A percentile compares a stretch with the other conserved stretches of the same genome.
phyloP scores from a whole-genome alignment of 2,113 vertebrate genomes.

The Parotia lawesii region DNA sequence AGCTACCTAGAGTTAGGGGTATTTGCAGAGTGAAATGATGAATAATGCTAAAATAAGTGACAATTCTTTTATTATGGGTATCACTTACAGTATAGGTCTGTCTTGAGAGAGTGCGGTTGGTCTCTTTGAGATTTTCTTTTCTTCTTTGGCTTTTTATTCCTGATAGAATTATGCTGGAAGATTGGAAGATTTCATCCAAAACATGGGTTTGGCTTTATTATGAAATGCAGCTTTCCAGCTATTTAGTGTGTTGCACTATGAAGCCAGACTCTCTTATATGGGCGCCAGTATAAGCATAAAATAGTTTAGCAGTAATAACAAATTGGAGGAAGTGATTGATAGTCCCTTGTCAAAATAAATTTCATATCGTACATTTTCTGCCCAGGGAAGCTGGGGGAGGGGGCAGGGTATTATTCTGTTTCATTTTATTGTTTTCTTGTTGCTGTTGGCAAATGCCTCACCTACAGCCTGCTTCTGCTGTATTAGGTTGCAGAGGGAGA shows the following conservation, averaged over 20 bases:
- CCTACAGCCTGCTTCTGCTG: neutral
- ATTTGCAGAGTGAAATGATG: neutral
- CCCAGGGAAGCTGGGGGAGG: neutral
- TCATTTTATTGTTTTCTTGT: conserved; percentile 46
- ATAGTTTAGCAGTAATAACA: neutral
- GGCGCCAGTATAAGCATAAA: neutral
- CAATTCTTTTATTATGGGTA: neutral
- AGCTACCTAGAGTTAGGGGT: neutral
- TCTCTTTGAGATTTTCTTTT: neutral
- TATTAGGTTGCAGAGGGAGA: conserved; percentile 29
- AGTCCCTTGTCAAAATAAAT: conserved; percentile 5
- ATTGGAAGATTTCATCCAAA: neutral
- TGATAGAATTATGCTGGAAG: neutral
- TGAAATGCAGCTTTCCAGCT: neutral
- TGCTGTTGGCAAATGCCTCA: conserved; percentile 30
- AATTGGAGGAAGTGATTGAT: conserved; percentile 1
- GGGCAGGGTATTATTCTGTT: conserved; percentile 1
- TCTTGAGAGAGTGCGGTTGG: neutral
- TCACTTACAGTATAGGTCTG: rapidly evolving
- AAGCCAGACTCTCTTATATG: neutral
- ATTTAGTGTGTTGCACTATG: neutral
- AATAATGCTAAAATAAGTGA: neutral
- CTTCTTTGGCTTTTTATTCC: neutral
- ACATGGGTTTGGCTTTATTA: neutral
- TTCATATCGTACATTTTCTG: neutral